These are phyloP conservation scores for Thymelicus lineola DNA, from an alignment of 2,888 invertebrate species.

Conservation along the genomic window DNA sequence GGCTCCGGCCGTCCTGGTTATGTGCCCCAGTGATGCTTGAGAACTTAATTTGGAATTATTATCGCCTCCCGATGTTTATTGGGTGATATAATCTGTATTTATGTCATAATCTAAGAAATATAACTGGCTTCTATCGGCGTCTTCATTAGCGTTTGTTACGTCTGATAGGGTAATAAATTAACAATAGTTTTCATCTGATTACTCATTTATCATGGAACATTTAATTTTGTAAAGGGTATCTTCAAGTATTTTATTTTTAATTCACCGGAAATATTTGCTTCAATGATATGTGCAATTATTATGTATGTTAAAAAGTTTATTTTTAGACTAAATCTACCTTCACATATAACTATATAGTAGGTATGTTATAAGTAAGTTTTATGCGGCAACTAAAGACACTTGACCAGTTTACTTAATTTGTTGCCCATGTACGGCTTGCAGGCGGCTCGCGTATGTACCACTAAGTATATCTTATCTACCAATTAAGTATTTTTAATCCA, in stretches of 20 bases:
- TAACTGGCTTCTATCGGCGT: not conserved
- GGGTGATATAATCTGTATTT: constrained; percentile 27
- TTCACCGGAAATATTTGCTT: too few relatives aligned
- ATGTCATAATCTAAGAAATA: constrained; percentile 22
- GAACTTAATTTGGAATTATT: constrained; percentile 34
- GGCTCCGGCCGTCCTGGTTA: constrained; percentile 2
- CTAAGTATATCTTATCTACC: constrained; percentile 22
- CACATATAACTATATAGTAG: too few relatives aligned
- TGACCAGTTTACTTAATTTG: not conserved
- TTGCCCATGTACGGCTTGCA: not conserved
- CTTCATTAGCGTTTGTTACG: constrained; percentile 3
- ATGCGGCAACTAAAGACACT: not conserved
- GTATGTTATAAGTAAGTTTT: not conserved
- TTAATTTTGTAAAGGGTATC: too few relatives aligned
- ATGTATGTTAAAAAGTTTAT: too few relatives aligned
- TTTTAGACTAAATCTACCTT: too few relatives aligned
- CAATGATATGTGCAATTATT: too few relatives aligned
- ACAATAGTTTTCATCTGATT: not conserved
- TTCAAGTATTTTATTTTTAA: too few relatives aligned
- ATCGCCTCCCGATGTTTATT: constrained; percentile 23
- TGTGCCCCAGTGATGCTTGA: constrained; percentile 13
- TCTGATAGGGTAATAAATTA: not conserved
- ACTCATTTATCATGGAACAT: too few relatives aligned
- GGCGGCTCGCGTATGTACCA: not conserved
- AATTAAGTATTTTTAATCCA: constrained; percentile 17